Percentiles rank a stretch among this genome's conserved stretches.
Conservation (phyloP, 1,140 invertebrate species). For the Elymnias hypermnestra region DNA sequence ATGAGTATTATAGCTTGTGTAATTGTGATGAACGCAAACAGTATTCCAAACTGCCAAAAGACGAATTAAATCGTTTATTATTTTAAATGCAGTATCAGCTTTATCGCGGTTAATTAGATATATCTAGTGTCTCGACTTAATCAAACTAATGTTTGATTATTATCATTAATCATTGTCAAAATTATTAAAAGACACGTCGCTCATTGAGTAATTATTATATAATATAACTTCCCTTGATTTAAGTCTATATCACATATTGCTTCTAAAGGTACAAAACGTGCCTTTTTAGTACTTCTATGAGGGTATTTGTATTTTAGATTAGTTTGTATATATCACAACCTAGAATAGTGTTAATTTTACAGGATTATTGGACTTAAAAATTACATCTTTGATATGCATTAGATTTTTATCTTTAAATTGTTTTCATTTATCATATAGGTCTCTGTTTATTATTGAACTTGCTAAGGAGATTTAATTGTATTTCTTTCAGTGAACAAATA, state of each 20-base stretch:
- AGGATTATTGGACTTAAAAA: background rate
- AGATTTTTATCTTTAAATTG: background rate
- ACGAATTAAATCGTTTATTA: slow-evolving; percentile 40
- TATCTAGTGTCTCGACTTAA: background rate
- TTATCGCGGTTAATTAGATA: slow-evolving; percentile 36
- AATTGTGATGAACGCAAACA: slow-evolving; percentile 59
- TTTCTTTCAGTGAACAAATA: background rate
- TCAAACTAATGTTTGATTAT: background rate
- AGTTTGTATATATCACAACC: slow-evolving; percentile 40
- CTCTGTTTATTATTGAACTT: no score
- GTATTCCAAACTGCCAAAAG: slow-evolving; percentile 68
- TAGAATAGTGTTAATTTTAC: slow-evolving; percentile 20
- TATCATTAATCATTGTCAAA: background rate
- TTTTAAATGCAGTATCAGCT: slow-evolving; percentile 44
- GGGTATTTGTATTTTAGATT: slow-evolving; percentile 45
- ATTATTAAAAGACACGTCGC: background rate
- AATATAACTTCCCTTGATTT: no score
- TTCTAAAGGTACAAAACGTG: slow-evolving; percentile 57
- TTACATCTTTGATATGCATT: background rate
- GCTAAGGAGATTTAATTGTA: no score
- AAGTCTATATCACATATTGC: slow-evolving; percentile 8
- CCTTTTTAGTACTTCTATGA: slow-evolving; percentile 52
- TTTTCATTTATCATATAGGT: background rate
- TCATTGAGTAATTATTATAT: no score
- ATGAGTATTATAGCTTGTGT: slow-evolving; percentile 52